Conservation (phyloP, 2,113 vertebrate species). For the Sceloporus undulatus region DNA sequence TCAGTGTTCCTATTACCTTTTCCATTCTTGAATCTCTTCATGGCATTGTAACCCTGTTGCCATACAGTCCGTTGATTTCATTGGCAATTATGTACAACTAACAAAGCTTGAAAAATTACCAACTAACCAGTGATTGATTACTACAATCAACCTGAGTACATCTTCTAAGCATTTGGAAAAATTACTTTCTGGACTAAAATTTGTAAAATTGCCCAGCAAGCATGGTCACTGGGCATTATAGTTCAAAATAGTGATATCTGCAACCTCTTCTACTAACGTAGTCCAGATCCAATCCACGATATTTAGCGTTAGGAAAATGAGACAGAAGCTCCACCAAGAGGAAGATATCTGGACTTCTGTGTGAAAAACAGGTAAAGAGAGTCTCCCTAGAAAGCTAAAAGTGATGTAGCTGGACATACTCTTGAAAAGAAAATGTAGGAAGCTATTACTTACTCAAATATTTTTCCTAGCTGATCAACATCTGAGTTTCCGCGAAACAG, state of each 20-base stretch:
- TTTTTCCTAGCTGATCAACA: constrained; percentile 98
- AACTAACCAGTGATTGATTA: too few species aligned
- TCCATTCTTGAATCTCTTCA: too few species aligned
- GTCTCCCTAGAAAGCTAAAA: not conserved
- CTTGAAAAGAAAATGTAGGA: not conserved
- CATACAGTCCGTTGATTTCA: not conserved
- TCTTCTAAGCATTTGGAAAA: too few species aligned
- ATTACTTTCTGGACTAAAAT: too few species aligned
- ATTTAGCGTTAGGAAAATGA: not conserved
- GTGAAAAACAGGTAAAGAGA: not conserved
- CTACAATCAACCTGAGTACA: too few species aligned
- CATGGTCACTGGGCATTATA: too few species aligned
- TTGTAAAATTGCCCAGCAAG: too few species aligned
- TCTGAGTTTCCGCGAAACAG: constrained; percentile 98
- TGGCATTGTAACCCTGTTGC: too few species aligned
- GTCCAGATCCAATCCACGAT: not conserved
- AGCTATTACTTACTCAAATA: constrained; percentile 93
- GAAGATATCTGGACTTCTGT: not conserved
- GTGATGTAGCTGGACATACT: not conserved
- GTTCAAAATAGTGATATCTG: too few species aligned
- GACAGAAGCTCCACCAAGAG: not conserved
- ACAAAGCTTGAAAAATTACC: too few species aligned
- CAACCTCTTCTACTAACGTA: too few species aligned
- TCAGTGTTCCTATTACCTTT: too few species aligned
- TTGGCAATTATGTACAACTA: not conserved